Evolutionary conservation across 2,797 vertebrate species (phyloP).

Genomic region (Masticophis lateralis): DNA sequence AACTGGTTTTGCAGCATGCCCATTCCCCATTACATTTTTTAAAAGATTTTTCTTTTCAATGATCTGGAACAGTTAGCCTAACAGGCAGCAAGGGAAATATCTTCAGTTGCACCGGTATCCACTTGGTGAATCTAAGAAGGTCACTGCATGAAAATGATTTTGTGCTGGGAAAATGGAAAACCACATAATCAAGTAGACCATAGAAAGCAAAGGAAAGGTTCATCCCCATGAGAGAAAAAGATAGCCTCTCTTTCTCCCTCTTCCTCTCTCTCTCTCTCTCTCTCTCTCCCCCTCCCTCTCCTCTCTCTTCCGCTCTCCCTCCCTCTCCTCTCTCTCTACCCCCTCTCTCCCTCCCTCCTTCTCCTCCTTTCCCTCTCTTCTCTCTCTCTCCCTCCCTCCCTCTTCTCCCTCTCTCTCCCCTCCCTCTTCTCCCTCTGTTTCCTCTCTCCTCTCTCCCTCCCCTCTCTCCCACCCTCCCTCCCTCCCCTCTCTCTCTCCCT

Average conservation of each 20-base stretch:
- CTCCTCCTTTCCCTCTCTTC: too few relatives aligned
- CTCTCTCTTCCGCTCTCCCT: too few relatives aligned
- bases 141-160: background rate
- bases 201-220: background rate
- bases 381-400: too few relatives aligned
- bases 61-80: background rate
- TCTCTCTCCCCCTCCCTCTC: too few relatives aligned
- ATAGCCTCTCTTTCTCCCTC: too few relatives aligned
- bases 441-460: too few relatives aligned
- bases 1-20: background rate
- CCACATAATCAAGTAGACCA: background rate
- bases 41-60: background rate
- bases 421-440: too few relatives aligned
- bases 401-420: too few relatives aligned
- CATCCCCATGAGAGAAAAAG: background rate
- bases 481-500: background rate
- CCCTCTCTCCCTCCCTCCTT: fast-evolving
- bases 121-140: background rate
- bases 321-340: too few relatives aligned
- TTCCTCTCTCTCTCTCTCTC: fast-evolving
- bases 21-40: background rate
- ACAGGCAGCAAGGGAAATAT: background rate
- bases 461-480: too few relatives aligned
- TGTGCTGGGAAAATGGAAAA: background rate
- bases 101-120: background rate